Base-by-base conservation (phyloP, 2,888 invertebrate genomes). In the Homarus gammarus region DNA sequence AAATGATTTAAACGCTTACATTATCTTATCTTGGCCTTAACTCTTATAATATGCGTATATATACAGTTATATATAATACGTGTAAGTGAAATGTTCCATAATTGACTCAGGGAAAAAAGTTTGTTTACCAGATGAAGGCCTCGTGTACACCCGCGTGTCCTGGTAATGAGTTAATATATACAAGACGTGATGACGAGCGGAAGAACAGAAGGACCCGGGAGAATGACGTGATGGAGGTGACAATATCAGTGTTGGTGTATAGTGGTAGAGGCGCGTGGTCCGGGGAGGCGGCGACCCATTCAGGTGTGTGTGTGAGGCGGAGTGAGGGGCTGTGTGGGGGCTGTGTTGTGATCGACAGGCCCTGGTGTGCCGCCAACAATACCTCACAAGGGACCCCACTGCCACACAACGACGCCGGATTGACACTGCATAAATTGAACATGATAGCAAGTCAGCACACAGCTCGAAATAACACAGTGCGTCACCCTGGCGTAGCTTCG, bases 381-480 rank as follows among this genome's bases (percentile, higher is more conserved):
- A 61, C 56, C 33, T 56, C 84, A 84, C 84, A 84, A 84, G 84
- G 75, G 84, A 75, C 38, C 56, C 75, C 84, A 61, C 84, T 56
- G 75, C 61, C 36, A n/a, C 84, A 84, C 84, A 84, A 84, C 36
- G 38, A 84, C 61, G 75, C 73, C 75, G 84, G 84, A 84, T 84
- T 84, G 84, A 84, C 84, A 84, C 72, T 56, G 84, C 84, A 84
- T 84, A 84, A 84, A 84, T 84, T 84, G 84, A 84, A 84, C 84
- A 84, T 84, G 84, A 84, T 84, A 84, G 75, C 84, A 27, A 84
- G 75, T 83, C 83, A 75, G 73, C 56, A 83, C 83, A 49, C 56
- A n/a, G 31, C 83, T 84, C 84, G 72, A 84, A 84, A 84, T 84
- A 84, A 84, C 84, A 84, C 49, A 51, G 84, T n/a, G 83, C 51